These are phyloP conservation scores for Xiphophorus couchianus DNA, from an alignment of 2,113 vertebrate genomes.

Conservation along the genomic window DNA sequence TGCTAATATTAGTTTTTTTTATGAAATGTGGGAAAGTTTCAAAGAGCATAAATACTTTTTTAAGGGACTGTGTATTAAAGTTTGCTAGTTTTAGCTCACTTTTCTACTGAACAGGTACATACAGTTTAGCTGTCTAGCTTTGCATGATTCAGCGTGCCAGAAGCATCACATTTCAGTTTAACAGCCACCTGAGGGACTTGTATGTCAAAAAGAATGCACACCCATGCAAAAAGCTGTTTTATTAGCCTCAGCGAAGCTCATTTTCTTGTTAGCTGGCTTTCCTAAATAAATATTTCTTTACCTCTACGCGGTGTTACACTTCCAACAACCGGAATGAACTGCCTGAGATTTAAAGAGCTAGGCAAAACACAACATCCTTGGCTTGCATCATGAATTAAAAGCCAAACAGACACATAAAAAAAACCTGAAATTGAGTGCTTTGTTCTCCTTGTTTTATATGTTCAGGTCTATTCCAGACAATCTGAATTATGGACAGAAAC, in stretches of 20 bases:
- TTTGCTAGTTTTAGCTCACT: neutral
- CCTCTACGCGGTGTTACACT: neutral
- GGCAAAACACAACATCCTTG: slow-evolving; percentile 13
- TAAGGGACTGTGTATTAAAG: too few relatives aligned
- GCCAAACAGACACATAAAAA: slow-evolving; percentile 7
- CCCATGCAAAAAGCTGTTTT: slow-evolving; percentile 47
- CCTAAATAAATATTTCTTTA: too few relatives aligned
- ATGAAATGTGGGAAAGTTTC: too few relatives aligned
- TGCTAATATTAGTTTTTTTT: too few relatives aligned
- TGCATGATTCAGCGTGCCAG: slow-evolving; percentile 24
- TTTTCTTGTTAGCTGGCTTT: too few relatives aligned
- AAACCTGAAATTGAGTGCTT: slow-evolving; percentile 19
- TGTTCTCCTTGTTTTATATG: slow-evolving; percentile 30
- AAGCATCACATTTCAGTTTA: slow-evolving; percentile 29
- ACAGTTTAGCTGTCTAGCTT: slow-evolving; percentile 8
- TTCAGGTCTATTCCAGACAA: slow-evolving; percentile 30
- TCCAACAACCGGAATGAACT: neutral
- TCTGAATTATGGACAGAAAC: slow-evolving; percentile 31
- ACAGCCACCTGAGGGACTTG: slow-evolving; percentile 13
- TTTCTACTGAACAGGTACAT: slow-evolving; percentile 15
- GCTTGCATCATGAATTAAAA: slow-evolving; percentile 2
- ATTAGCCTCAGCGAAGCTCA: slow-evolving; percentile 5
- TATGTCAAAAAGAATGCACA: neutral
- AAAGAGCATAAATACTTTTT: too few relatives aligned
- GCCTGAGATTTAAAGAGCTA: slow-evolving; percentile 6